Evolutionary conservation across 2,888 invertebrate genomes (phyloP).

Genomic region (Hemithea aestivaria): DNA sequence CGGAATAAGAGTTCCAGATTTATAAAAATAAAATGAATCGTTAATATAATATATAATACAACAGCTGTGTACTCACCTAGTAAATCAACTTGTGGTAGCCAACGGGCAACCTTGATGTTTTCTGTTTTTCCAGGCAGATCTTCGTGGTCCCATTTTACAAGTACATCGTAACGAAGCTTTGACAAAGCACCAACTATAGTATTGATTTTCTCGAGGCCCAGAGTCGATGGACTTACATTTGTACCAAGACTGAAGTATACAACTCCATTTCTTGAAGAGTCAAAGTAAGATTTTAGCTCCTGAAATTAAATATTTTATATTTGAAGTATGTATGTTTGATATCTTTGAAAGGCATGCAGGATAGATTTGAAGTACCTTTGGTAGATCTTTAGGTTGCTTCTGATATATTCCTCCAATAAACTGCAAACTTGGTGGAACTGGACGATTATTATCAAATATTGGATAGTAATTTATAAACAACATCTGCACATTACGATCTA

Average conservation of each 20-base stretch:
- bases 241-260: background rate
- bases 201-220: background rate
- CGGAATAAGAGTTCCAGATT: no score
- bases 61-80: slow-evolving; percentile 45
- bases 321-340: background rate
- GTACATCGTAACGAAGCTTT: slow-evolving; percentile 44
- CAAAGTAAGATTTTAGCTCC: background rate
- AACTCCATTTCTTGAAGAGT: background rate
- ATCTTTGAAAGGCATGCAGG: background rate
- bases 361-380: background rate
- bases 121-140: slow-evolving; percentile 36
- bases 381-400: background rate
- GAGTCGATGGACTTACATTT: background rate
- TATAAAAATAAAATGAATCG: no score
- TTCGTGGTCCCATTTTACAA: slow-evolving; percentile 61
- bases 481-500: slow-evolving; percentile 42
- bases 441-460: slow-evolving; percentile 44
- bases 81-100: slow-evolving; percentile 63
- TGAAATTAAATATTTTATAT: background rate
- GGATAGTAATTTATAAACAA: slow-evolving; percentile 55
- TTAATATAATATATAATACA: no score
- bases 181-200: slow-evolving; percentile 29
- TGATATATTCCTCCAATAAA: background rate
- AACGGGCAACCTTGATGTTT: slow-evolving; percentile 55
- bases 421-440: slow-evolving; percentile 49